These are phyloP conservation scores for Lepisosteus osseus DNA, from an alignment of 2,113 vertebrate genomes.

Conservation along the genomic window DNA sequence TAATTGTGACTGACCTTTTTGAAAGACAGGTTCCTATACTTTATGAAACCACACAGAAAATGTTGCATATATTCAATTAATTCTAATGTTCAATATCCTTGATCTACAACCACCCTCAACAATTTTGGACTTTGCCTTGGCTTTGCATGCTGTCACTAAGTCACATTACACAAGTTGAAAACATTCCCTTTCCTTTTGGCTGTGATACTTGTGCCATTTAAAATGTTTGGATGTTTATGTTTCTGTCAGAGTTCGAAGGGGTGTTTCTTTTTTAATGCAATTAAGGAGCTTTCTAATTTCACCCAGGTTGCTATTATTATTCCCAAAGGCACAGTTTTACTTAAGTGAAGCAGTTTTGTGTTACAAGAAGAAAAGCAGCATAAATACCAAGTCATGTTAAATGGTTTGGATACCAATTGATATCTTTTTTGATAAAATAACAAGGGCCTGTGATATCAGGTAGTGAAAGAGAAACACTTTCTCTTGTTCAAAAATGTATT, in stretches of 20 bases:
- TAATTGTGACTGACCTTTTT: no score
- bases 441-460: no score
- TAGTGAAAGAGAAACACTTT: no score
- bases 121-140: no score
- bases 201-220: neutral
- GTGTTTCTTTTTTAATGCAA: constrained; percentile 17
- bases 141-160: neutral
- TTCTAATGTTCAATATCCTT: no score
- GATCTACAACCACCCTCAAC: no score
- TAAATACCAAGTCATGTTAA: neutral
- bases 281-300: neutral
- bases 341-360: neutral
- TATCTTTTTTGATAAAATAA: no score
- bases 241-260: constrained; percentile 11
- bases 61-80: no score
- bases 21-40: no score
- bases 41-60: no score
- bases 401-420: no score
- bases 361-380: neutral
- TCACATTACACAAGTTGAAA: constrained; percentile 25
- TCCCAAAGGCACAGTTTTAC: constrained; percentile 10
- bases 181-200: constrained; percentile 9
- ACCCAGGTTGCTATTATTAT: neutral
- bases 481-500: no score
- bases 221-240: neutral